Percentiles rank a stretch among this genome's conserved stretches.
phyloP scores from a whole-genome alignment of 2,888 invertebrate genomes.

The Lasioglossum malachurum region DNA sequence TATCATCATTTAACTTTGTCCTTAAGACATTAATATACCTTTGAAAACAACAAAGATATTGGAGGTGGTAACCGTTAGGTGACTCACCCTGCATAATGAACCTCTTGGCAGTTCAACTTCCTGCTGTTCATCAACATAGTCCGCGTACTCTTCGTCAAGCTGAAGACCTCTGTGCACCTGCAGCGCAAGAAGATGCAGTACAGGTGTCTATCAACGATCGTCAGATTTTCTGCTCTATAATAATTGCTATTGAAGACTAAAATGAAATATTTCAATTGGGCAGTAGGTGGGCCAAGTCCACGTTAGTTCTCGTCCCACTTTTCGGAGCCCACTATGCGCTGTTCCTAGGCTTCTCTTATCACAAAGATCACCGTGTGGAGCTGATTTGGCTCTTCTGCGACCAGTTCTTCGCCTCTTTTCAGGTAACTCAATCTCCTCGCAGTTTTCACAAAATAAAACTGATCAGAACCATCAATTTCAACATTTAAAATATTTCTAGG shows the following conservation, averaged over 20 bases:
- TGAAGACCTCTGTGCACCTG: conserved; percentile 86
- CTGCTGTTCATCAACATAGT: conserved; percentile 88
- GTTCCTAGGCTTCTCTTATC: conserved; percentile 86
- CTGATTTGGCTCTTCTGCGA: conserved; percentile 88
- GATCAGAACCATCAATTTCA: not conserved
- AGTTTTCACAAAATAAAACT: too few species aligned
- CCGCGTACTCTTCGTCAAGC: conserved; percentile 86
- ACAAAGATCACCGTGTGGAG: conserved; percentile 85
- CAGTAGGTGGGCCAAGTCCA: conserved; percentile 88
- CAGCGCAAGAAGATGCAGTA: conserved; percentile 87
- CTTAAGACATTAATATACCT: too few species aligned
- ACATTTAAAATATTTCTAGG: conserved; percentile 82
- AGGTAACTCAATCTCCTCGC: conserved; percentile 84
- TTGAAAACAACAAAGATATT: too few species aligned
- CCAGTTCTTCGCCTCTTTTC: conserved; percentile 89
- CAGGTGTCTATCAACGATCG: conserved; percentile 82
- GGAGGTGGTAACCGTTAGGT: too few species aligned
- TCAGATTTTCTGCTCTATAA: too few species aligned
- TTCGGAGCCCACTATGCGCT: conserved; percentile 89
- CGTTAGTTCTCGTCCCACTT: conserved; percentile 88
- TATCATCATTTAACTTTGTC: too few species aligned
- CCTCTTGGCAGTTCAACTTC: conserved; percentile 86
- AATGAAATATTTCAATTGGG: not conserved
- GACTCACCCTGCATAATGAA: not conserved
- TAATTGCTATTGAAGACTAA: not conserved